A percentile compares a stretch with the other conserved stretches of the same genome.
phyloP scores from a whole-genome alignment of 1,140 invertebrate genomes.

The Diabrotica virgifera region DNA sequence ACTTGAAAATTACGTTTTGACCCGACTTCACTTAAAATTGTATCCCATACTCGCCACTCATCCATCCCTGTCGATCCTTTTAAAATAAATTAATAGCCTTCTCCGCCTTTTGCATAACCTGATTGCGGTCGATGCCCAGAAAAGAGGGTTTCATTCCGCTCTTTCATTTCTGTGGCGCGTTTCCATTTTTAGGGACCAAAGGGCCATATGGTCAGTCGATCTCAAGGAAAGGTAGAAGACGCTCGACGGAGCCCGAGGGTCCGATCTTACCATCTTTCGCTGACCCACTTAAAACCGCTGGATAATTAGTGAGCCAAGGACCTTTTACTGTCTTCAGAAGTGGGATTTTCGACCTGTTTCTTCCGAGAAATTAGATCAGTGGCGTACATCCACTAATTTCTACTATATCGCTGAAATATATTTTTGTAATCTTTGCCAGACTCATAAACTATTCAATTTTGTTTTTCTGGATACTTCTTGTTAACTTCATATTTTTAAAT shows the following conservation, averaged over 20 bases:
- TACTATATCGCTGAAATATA: too few relatives aligned
- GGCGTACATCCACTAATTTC: neutral
- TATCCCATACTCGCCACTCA: too few relatives aligned
- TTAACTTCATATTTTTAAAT: too few relatives aligned
- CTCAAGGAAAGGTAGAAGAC: conserved; percentile 15
- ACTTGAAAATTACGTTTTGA: too few relatives aligned
- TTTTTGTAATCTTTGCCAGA: neutral
- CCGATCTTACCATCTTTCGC: neutral
- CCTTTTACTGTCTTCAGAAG: conserved; percentile 6
- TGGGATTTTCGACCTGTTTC: neutral
- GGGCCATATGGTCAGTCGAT: conserved; percentile 14
- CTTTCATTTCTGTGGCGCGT: neutral
- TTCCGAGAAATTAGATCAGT: neutral
- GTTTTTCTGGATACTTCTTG: neutral
- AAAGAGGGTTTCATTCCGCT: conserved; percentile 14
- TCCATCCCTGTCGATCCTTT: neutral
- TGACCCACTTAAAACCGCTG: conserved; percentile 23
- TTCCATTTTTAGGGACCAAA: neutral
- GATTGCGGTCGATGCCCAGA: conserved; percentile 21
- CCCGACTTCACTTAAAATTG: too few relatives aligned
- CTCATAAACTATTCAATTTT: neutral
- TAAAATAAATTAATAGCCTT: conserved; percentile 19
- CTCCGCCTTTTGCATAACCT: conserved; percentile 22
- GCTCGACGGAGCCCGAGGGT: neutral
- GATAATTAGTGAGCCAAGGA: conserved; percentile 15